Evolutionary conservation across 2,888 invertebrate genomes (phyloP).

Genomic region (Cybosia mesomella): DNA sequence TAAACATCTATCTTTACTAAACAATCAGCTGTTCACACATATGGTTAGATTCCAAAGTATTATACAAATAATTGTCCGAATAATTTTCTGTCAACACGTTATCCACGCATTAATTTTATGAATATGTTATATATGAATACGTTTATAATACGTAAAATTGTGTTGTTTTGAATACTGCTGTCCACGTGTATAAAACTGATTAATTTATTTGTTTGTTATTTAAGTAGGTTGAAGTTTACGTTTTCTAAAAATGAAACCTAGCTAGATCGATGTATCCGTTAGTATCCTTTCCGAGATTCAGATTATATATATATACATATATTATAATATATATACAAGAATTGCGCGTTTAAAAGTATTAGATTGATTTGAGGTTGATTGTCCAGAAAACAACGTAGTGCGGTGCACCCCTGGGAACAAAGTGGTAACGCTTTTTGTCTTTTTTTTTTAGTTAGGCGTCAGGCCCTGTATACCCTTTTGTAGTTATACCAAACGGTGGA

Average conservation of each 20-base stretch:
- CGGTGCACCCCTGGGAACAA: neutral
- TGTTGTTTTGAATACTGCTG: neutral
- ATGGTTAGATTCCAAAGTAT: neutral
- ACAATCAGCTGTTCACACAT: no score
- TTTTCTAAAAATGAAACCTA: no score
- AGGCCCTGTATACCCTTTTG: neutral
- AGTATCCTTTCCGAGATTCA: no score
- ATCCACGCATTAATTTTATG: neutral
- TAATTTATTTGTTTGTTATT: neutral
- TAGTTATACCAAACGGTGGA: neutral
- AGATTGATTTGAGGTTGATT: neutral
- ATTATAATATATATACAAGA: no score
- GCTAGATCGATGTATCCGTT: no score
- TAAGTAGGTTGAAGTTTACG: neutral
- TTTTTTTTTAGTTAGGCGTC: neutral
- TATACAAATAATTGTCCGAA: neutral
- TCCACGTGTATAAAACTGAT: neutral
- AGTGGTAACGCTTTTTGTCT: neutral
- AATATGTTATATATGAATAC: no score
- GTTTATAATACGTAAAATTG: neutral
- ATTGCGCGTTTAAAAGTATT: no score
- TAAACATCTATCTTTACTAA: no score
- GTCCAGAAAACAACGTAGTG: neutral
- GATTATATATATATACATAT: no score
- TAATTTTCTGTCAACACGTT: neutral